These are phyloP conservation scores for Apodemus agrarius DNA, from an alignment of 2,797 vertebrate genomes.

Conservation along the genomic window DNA sequence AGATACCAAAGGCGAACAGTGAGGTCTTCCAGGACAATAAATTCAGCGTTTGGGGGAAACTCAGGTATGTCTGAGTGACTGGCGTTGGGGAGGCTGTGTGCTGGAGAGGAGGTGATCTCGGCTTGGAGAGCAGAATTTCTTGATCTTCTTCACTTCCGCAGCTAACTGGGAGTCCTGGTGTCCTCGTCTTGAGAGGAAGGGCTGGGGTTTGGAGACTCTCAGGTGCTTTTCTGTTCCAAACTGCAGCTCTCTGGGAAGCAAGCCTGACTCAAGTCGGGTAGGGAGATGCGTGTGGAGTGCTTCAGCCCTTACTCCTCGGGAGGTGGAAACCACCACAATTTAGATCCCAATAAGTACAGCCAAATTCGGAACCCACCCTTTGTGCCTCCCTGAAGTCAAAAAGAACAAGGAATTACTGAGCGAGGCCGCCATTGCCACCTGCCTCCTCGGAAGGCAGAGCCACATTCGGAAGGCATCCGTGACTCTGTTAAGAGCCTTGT, in stretches of 20 bases:
- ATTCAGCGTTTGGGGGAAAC: background rate
- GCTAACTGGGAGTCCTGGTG: background rate
- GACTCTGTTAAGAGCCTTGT: conserved; percentile 79
- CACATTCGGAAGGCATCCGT: conserved; percentile 80
- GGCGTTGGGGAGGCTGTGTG: background rate
- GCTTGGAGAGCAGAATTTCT: background rate
- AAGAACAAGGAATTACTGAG: conserved; percentile 75
- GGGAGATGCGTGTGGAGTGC: background rate
- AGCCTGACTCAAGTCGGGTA: accelerated
- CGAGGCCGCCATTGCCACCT: conserved; percentile 72
- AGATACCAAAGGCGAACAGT: background rate
- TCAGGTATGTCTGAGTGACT: accelerated
- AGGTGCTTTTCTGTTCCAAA: background rate
- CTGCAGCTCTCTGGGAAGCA: conserved; percentile 41
- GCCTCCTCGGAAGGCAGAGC: conserved; percentile 66
- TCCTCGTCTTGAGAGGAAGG: background rate
- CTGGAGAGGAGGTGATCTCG: background rate
- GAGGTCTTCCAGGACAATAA: background rate
- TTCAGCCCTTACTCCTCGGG: background rate
- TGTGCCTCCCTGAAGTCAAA: conserved; percentile 74
- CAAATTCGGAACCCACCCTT: conserved; percentile 57
- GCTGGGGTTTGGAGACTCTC: background rate
- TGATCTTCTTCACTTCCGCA: background rate
- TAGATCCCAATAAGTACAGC: conserved; percentile 65
- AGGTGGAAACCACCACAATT: conserved; percentile 53